These are phyloP conservation scores for Drosophila subquinaria DNA, from an alignment of 2,888 invertebrate genomes.

Conservation along the genomic window DNA sequence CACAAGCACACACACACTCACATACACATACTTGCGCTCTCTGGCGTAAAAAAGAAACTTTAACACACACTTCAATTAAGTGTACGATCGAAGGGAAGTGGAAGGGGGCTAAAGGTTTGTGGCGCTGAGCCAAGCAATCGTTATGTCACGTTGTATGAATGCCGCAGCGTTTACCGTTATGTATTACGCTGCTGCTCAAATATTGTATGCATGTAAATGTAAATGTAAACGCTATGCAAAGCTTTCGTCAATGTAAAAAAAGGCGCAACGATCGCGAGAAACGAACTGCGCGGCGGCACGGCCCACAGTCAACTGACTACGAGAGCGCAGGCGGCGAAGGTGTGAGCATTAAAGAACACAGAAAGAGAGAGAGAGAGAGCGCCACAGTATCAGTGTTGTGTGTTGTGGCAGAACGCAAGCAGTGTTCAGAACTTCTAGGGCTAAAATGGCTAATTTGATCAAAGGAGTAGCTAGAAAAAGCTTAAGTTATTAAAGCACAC, in stretches of 20 bases:
- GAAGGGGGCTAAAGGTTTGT: slow-evolving; percentile 1
- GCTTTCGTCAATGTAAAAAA: slow-evolving; percentile 20
- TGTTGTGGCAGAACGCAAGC: too few relatives aligned
- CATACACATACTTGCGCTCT: slow-evolving; percentile 25
- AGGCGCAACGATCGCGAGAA: slow-evolving; percentile 55
- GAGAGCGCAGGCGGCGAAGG: slow-evolving; percentile 43
- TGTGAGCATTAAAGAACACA: slow-evolving; percentile 38
- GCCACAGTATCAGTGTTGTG: background rate
- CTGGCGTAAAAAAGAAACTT: slow-evolving; percentile 48
- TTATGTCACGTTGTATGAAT: slow-evolving; percentile 75
- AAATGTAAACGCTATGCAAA: slow-evolving; percentile 39
- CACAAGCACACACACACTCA: slow-evolving; percentile 36
- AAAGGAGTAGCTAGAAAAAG: too few relatives aligned
- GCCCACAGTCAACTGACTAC: slow-evolving; percentile 71
- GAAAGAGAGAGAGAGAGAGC: slow-evolving; percentile 14
- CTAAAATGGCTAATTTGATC: too few relatives aligned
- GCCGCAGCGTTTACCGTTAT: slow-evolving; percentile 63
- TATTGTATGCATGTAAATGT: slow-evolving; percentile 30
- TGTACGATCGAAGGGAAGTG: background rate
- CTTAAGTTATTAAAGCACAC: too few relatives aligned
- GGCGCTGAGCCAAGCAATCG: slow-evolving; percentile 56
- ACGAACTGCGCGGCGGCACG: slow-evolving; percentile 62
- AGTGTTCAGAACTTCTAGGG: too few relatives aligned
- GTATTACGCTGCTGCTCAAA: slow-evolving; percentile 49
- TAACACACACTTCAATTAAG: slow-evolving; percentile 38